A percentile compares a stretch with the other conserved stretches of the same genome.
Evolutionary conservation across 2,888 invertebrate species (phyloP).

Genomic region (Tiliacea aurago): DNA sequence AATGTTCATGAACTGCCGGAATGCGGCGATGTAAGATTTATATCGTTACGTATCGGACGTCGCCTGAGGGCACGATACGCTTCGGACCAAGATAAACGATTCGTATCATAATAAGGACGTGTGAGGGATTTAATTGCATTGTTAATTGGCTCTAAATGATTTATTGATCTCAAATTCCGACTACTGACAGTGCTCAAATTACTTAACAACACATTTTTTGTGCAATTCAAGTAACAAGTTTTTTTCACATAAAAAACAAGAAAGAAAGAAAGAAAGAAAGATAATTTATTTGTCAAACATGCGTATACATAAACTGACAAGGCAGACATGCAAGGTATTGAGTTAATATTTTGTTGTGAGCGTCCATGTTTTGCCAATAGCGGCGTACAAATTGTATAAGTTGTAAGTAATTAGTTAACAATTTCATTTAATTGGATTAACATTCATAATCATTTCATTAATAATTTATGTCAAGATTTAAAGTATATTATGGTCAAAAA

Average conservation of each 20-base stretch:
- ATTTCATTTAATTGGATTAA: no score
- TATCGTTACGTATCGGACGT: constrained; percentile 34
- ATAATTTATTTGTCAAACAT: no score
- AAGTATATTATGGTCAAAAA: no score
- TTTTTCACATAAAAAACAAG: constrained; percentile 5
- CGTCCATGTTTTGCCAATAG: no score
- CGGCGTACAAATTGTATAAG: no score
- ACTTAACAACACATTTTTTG: constrained; percentile 11
- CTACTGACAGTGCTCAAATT: neutral
- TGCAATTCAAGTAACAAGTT: neutral
- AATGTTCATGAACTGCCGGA: constrained; percentile 63
- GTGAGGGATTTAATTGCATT: constrained; percentile 22
- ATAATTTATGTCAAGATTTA: no score
- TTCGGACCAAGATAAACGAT: constrained; percentile 33
- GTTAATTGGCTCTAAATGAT: constrained; percentile 44
- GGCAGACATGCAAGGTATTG: no score
- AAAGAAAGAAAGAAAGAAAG: no score
- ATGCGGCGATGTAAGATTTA: constrained; percentile 50
- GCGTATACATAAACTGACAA: no score
- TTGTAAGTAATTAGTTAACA: no score
- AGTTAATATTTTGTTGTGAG: no score
- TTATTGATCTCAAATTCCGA: constrained; percentile 11
- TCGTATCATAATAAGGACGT: constrained; percentile 43
- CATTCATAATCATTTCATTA: no score
- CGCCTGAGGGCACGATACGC: constrained; percentile 43